Base-by-base conservation (phyloP, 2,797 vertebrate genomes). In the Pseudochaenichthys georgianus region DNA sequence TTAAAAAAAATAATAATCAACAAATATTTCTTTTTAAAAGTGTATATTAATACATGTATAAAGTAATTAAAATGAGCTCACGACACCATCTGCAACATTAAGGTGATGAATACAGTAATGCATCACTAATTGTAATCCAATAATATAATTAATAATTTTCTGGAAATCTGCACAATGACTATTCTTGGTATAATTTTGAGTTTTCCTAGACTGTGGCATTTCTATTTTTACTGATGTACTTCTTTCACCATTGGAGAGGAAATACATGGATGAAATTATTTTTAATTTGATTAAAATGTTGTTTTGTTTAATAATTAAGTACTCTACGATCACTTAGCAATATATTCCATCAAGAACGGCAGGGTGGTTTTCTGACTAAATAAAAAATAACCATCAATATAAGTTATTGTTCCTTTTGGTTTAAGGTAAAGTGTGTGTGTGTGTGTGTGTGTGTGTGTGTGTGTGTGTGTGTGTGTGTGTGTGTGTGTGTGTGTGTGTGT, bases 361-460 rank as follows among this genome's bases (percentile, higher is more conserved):
- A 13, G 61, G 61, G 55, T 51, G 77, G 9, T 12, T 15, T 16
- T 60, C 43, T 48, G 28, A 60, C 8, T 19, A 50, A 2, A 9
- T 46, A 50, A 55, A 6, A 21, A 51, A 61, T 57, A 38, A 47
- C 13, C 12, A 42, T 58, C 15, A 4, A 19, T n/a, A 12, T n/a
- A 11, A 13, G 41, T 23, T 50, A 60, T 64, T 42, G 3, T 31
- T 68, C 15, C 12, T 45, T 13, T 38, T 16, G 47, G 7, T 13
- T 47, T 55, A 48, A 51, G 9, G 6, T 51, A 16, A n/a, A 60
- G 0, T 74, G 81, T 73, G 67, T 7, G 51, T 63, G 68, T 34
- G 47, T 42, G 70, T 46, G 80, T 43, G 78, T 78, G 79, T 75
- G 21, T 23, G 21, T 21, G 21, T 21, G n/a, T n/a, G n/a, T n/a